Evolutionary conservation across 1,140 invertebrate genomes (phyloP), one percentile per base, ranked within the genome.

Genomic region (Coptotermes formosanus): DNA sequence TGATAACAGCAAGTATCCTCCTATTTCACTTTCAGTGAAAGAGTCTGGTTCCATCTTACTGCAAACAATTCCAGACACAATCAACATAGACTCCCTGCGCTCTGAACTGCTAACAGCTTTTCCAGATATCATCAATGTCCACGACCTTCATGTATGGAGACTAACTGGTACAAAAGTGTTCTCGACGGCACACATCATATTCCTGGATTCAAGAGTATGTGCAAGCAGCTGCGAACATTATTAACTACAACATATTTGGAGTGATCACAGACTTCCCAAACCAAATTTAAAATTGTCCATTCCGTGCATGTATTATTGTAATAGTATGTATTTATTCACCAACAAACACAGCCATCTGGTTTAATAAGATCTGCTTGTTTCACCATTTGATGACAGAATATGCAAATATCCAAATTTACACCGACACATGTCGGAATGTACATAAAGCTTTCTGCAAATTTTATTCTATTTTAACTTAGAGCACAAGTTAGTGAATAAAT

Each of bases 111-210:
- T 94, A 0, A 90, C 92, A 85, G 92, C 94, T 89, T 98, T 98
- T 90, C 96, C 96, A 0, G 94, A 94, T 82, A 95, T 97, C 81
- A 91, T 95, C 0, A 96, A 95, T 88, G 93, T 97, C 23, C 96
- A 97, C 88, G 96, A 97, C 90, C 92, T 97, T 25, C 96, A 97
- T 88, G 93, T 97, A 8, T 97, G 96, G 96, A 94, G 95, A 87
- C 89, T 97, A 64, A 95, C 95, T 0, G 93, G 93, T 21, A 91
- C 93, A 45, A 94, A 95, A 91, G 93, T 95, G 32, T 94, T 95
- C 84, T 94, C 94, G 7, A 95, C 95, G 0, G 94, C 93, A n/a
- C 95, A 96, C 89, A 94, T 96, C 32, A 94, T 95, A 88, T 95
- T 95, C 89, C 90, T 94, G 85, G 93, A 94, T 90, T 93, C 93